Base-by-base conservation (phyloP, 2,113 vertebrate genomes). In the Phaetusa simplex region DNA sequence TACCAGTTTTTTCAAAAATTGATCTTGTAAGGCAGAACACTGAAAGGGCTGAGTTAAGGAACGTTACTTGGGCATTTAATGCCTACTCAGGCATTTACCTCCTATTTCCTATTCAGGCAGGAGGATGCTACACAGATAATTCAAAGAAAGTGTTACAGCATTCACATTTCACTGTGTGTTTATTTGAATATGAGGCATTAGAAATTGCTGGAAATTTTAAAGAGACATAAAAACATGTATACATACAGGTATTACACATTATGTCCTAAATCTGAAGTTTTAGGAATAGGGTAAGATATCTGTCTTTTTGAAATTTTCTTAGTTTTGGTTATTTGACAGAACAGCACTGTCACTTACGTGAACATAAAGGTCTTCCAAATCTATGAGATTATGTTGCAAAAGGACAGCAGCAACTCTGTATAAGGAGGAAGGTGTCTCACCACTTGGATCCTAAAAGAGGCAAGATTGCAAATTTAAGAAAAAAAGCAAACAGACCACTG, bases 351-450 rank as follows among this genome's bases (percentile, higher is more conserved):
- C 45, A 98, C 99, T 99, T 98, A 99, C 99, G 93, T 99, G 99
- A 91, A 99, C 99, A 64, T 99, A 99, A 93, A 99, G 99, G 97
- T 99, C 99, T 94, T 99, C 99, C 97, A 99, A 97, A 95, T 99
- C 99, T 93, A 99, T 99, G 91, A 99, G 98, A 98, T 99, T 99
- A 95, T 99, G 98, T 69, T 99, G 99, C 85, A 99, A 98, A 95
- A 99, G 98, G 64, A 99, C 99, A 95, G 99, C 99, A 96, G 99
- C 99, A 83, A 99, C 99, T 97, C 99, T 99, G 97, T 99, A 99
- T 89, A 99, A 98, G 90, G 99, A 99, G 52, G 98, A 99, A 23
- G 99, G 99, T 2, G 99, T 99, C 98, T 99, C 99, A 94, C 99
- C 99, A 94, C 98, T 99, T 40, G 99, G 99, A 97, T 99, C 99